Evolutionary conservation across 2,888 invertebrate species (phyloP).

Genomic region (Stenolophus ochropezus): DNA sequence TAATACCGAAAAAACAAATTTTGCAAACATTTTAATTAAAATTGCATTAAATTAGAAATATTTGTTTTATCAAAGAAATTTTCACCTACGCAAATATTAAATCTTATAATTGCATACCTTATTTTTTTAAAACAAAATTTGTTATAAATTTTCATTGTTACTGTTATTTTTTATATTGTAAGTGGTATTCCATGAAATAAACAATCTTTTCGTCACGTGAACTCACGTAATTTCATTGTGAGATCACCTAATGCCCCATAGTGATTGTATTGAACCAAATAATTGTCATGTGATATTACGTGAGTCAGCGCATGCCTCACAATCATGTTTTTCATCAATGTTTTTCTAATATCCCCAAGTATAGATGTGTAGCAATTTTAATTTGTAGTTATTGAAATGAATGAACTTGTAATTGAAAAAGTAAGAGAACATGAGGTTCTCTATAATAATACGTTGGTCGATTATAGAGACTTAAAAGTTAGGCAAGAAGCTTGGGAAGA

Average conservation of each 20-base stretch:
- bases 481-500: conserved; percentile 62
- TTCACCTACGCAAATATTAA: too few species aligned
- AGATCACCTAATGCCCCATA: not conserved
- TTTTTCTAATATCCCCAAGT: not conserved
- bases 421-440: conserved; percentile 60
- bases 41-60: too few species aligned
- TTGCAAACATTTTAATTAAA: too few species aligned
- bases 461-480: conserved; percentile 59
- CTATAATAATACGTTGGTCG: conserved; percentile 53
- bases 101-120: too few species aligned
- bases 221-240: not conserved
- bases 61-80: too few species aligned
- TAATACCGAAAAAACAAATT: too few species aligned
- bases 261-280: not conserved
- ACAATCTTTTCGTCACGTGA: not conserved
- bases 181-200: not conserved
- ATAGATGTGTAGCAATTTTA: not conserved
- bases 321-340: not conserved
- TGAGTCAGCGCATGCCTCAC: not conserved
- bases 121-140: too few species aligned
- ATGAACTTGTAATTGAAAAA: conserved; percentile 61
- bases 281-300: conserved; percentile 6
- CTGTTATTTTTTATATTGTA: not conserved
- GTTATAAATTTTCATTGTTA: not conserved
- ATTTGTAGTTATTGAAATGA: conserved; percentile 12